A percentile compares a stretch with the other conserved stretches of the same genome.
Conservation (phyloP, 2,113 vertebrate genomes). For the Microcebus griseorufus region DNA sequence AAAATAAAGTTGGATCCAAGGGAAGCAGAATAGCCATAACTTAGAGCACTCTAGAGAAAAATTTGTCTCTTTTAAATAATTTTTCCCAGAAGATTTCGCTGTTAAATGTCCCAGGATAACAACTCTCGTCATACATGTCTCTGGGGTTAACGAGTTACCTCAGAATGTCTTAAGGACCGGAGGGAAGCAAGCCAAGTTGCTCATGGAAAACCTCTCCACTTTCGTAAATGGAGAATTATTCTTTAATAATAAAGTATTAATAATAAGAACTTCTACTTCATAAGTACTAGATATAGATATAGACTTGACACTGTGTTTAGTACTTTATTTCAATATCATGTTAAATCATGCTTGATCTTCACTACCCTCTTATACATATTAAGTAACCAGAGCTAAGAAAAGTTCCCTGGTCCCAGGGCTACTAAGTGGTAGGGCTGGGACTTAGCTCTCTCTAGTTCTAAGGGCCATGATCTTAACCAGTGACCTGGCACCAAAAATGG, state of each 20-base stretch:
- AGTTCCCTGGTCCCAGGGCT: not conserved
- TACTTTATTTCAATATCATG: not conserved
- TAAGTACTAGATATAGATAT: not conserved
- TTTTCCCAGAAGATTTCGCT: constrained; percentile 59
- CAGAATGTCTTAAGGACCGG: not conserved
- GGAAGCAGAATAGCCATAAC: not conserved
- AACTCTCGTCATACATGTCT: constrained; percentile 3
- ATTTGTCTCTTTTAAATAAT: not conserved
- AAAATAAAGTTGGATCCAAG: not conserved
- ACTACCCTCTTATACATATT: not conserved
- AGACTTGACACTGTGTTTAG: not conserved
- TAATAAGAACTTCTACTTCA: not conserved
- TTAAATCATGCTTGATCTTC: not conserved
- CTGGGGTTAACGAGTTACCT: constrained; percentile 53
- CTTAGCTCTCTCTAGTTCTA: not conserved
- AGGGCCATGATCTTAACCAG: not conserved
- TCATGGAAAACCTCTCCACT: constrained; percentile 5
- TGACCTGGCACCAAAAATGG: not conserved
- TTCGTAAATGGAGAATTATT: not conserved
- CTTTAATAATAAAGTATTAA: not conserved
- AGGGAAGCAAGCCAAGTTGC: constrained; percentile 50
- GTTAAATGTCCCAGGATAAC: constrained; percentile 51
- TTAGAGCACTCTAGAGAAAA: not conserved
- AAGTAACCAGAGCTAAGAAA: not conserved
- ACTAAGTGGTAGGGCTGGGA: not conserved